phyloP scores from a whole-genome alignment of 2,113 vertebrate species.

The Candoia aspera region DNA sequence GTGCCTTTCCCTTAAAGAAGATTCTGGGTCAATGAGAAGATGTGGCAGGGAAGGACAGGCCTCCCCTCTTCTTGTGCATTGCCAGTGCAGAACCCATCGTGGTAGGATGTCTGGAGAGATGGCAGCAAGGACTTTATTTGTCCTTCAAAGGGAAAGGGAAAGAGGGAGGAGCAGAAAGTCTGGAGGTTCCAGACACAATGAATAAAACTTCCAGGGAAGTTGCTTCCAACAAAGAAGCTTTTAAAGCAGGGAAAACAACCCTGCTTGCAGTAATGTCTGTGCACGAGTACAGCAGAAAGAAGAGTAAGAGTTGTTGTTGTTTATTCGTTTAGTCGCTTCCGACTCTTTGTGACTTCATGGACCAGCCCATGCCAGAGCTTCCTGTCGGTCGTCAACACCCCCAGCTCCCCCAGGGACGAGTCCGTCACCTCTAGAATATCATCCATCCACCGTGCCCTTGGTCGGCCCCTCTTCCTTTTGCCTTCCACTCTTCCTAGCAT shows the following conservation, averaged over 20 bases:
- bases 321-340: too few species aligned
- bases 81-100: background rate
- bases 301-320: too few species aligned
- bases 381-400: too few species aligned
- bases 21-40: background rate
- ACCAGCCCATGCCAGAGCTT: too few species aligned
- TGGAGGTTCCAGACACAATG: background rate
- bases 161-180: background rate
- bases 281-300: background rate
- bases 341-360: too few species aligned
- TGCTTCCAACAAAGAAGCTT: background rate
- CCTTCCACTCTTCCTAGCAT: too few species aligned
- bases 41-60: background rate
- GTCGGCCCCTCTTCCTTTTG: too few species aligned
- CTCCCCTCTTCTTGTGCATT: background rate
- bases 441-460: too few species aligned
- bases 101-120: background rate
- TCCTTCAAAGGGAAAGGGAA: background rate
- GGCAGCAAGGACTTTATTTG: background rate
- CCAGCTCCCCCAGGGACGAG: too few species aligned
- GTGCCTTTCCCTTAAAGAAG: background rate
- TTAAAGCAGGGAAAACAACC: background rate
- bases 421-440: too few species aligned
- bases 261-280: background rate
- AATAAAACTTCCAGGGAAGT: background rate